Evolutionary conservation across 2,888 invertebrate species (phyloP).

Genomic region (Drosophila siamana): DNA sequence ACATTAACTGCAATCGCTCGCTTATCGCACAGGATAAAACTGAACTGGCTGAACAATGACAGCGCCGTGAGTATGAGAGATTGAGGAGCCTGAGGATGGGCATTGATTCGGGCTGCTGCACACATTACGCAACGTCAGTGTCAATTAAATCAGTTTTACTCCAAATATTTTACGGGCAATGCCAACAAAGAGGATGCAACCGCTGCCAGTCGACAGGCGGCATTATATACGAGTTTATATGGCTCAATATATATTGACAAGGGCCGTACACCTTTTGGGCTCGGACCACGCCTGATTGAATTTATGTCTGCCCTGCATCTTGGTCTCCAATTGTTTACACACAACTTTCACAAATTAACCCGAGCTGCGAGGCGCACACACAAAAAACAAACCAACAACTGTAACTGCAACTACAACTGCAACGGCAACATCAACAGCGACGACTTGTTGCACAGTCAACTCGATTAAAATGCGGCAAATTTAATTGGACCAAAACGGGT

Average conservation of each 20-base stretch:
- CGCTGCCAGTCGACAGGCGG: background rate
- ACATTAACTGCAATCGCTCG: conserved; percentile 68
- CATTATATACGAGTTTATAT: conserved; percentile 15
- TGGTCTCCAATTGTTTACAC: conserved; percentile 74
- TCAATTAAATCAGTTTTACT: conserved; percentile 80
- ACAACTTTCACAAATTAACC: conserved; percentile 80
- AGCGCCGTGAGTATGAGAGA: background rate
- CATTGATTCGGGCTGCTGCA: conserved; percentile 36
- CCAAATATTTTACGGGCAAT: conserved; percentile 76
- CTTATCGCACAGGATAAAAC: conserved; percentile 60
- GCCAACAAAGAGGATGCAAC: conserved; percentile 62
- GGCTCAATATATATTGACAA: conserved; percentile 70
- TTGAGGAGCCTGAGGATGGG: conserved; percentile 16
- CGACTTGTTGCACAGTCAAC: conserved; percentile 53
- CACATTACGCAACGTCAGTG: conserved; percentile 75
- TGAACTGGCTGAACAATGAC: conserved; percentile 17
- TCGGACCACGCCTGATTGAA: conserved; percentile 77
- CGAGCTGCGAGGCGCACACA: conserved; percentile 23
- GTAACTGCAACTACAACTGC: conserved; percentile 19
- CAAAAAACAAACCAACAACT: conserved; percentile 28
- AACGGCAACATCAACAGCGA: conserved; percentile 29
- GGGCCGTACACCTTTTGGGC: conserved; percentile 53
- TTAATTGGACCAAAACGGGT: conserved; percentile 71
- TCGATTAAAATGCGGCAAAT: conserved; percentile 77
- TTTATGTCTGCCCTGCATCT: conserved; percentile 61